Percentiles rank a stretch among this genome's conserved stretches.
Conservation (phyloP, 2,797 vertebrate species). For the Dendrocincla fuliginosa region DNA sequence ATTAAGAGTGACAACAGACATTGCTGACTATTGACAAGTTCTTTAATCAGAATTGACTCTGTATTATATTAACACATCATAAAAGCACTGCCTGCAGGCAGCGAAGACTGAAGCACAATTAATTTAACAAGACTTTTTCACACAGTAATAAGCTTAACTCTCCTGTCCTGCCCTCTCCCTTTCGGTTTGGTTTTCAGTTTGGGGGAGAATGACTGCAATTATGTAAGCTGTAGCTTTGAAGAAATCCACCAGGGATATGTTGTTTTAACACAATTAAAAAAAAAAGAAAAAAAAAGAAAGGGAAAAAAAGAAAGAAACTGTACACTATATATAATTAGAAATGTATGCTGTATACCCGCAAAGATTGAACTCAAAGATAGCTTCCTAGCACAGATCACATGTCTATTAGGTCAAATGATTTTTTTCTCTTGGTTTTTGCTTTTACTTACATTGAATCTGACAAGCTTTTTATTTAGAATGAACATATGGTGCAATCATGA, state of each 20-base stretch:
- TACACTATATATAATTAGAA: conserved; percentile 45
- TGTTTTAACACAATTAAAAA: not conserved
- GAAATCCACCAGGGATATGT: not conserved
- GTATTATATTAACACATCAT: conserved; percentile 63
- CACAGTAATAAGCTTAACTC: conserved; percentile 51
- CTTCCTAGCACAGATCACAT: conserved; percentile 38
- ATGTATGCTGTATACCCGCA: conserved; percentile 32
- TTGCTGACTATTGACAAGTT: conserved; percentile 49
- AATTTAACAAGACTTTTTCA: conserved; percentile 67
- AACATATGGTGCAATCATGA: conserved; percentile 64
- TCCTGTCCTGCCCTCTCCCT: not conserved
- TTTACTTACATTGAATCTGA: conserved; percentile 57
- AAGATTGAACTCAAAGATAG: conserved; percentile 48
- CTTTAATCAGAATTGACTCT: conserved; percentile 63
- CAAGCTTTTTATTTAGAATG: conserved; percentile 70
- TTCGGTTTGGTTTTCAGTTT: not conserved
- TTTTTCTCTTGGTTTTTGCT: conserved; percentile 28
- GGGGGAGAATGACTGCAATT: conserved; percentile 31
- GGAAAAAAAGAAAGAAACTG: not conserved
- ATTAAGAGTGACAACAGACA: conserved; percentile 27
- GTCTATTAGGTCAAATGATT: conserved; percentile 21
- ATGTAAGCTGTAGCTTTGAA: conserved; percentile 38
- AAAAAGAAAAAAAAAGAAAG: not conserved
- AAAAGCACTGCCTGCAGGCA: conserved; percentile 60
- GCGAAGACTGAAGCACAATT: conserved; percentile 78